These are phyloP conservation scores for Aotus griseimembra DNA, from an alignment of 2,797 vertebrate genomes.

Conservation along the genomic window DNA sequence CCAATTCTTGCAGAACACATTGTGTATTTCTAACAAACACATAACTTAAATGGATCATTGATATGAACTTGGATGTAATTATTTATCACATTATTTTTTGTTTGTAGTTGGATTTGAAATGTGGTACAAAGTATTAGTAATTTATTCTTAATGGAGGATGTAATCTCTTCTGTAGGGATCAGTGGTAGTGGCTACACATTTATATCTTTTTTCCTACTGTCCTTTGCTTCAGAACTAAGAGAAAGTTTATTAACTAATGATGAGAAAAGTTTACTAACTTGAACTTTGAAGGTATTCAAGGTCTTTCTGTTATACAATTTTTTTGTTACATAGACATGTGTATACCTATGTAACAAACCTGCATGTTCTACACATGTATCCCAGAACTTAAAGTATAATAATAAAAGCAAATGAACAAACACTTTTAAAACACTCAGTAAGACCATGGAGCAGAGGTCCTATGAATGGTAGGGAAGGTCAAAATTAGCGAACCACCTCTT, in stretches of 20 bases:
- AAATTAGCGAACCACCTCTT: background rate
- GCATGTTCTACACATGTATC: no score
- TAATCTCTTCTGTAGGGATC: background rate
- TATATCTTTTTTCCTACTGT: background rate
- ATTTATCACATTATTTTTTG: background rate
- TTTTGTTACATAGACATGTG: no score
- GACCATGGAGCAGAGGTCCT: background rate
- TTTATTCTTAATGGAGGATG: background rate
- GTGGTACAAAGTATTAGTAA: slow-evolving; percentile 16
- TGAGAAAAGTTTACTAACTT: background rate
- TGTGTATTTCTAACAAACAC: background rate
- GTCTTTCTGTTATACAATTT: background rate
- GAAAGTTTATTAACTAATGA: background rate
- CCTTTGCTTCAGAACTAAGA: background rate
- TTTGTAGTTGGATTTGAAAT: slow-evolving; percentile 25
- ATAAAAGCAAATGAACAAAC: no score
- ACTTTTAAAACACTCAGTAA: background rate
- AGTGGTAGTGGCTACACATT: background rate
- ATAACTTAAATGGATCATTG: background rate
- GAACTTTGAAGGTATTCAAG: slow-evolving; percentile 12
- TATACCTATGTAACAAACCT: no score
- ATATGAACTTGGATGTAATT: background rate
- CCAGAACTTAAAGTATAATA: no score
- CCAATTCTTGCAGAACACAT: background rate
- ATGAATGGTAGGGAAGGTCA: background rate